Percentiles rank a stretch among this genome's conserved stretches.
phyloP scores from a whole-genome alignment of 2,113 vertebrate species.

The Pangasianodon gigas region DNA sequence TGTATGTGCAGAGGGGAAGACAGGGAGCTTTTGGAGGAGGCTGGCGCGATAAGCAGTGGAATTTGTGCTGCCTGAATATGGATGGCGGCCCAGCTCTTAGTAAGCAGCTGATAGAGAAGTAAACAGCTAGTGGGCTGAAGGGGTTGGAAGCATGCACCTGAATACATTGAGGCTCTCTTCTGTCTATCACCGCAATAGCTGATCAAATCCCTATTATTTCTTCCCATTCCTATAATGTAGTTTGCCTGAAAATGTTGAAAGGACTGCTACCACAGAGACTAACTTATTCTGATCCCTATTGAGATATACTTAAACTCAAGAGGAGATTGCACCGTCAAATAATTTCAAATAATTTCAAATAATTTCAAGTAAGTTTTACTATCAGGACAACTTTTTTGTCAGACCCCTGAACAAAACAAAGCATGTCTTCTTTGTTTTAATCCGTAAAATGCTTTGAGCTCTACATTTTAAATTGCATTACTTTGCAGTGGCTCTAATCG shows the following conservation, averaged over 20 bases:
- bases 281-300: slow-evolving; percentile 33
- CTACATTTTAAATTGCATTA: neutral
- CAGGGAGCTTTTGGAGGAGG: slow-evolving; percentile 68
- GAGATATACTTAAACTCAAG: slow-evolving; percentile 30
- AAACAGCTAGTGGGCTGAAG: slow-evolving; percentile 74
- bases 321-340: slow-evolving; percentile 12
- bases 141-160: slow-evolving; percentile 67
- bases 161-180: slow-evolving; percentile 69
- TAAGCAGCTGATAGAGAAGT: slow-evolving; percentile 77
- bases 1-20: slow-evolving; percentile 76
- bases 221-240: slow-evolving; percentile 51
- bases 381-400: neutral
- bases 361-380: neutral
- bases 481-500: neutral
- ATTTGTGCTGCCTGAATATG: slow-evolving; percentile 80
- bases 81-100: slow-evolving; percentile 73
- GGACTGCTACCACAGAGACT: slow-evolving; percentile 23
- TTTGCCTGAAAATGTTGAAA: slow-evolving; percentile 47
- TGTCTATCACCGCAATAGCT: slow-evolving; percentile 58
- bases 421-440: neutral
- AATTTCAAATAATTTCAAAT: slow-evolving; percentile 10
- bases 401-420: neutral
- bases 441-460: neutral
- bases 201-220: slow-evolving; percentile 67
- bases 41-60: slow-evolving; percentile 77